A percentile compares a stretch with the other conserved stretches of the same genome.
phyloP scores from a whole-genome alignment of 2,113 vertebrate genomes.

The Saccopteryx leptura region DNA sequence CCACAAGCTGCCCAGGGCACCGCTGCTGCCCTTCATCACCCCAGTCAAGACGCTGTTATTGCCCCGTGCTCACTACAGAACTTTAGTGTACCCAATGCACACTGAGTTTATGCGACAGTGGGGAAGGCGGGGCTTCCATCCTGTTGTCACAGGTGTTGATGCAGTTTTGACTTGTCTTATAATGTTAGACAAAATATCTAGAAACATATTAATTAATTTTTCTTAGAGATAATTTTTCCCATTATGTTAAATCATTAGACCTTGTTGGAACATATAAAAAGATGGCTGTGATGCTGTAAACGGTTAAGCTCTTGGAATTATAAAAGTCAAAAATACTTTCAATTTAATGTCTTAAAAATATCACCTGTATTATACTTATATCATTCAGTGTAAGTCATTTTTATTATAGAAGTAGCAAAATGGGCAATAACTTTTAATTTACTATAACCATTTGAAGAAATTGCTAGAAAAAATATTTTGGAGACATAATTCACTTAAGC shows the following conservation, averaged over 20 bases:
- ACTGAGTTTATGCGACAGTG: neutral
- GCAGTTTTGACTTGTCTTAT: neutral
- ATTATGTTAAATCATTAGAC: neutral
- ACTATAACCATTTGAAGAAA: neutral
- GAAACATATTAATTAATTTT: neutral
- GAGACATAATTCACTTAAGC: neutral
- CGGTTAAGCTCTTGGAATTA: neutral
- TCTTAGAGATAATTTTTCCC: neutral
- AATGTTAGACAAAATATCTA: neutral
- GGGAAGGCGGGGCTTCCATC: neutral
- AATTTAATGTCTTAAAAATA: neutral
- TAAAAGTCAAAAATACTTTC: neutral
- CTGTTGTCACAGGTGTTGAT: neutral
- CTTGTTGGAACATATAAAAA: neutral
- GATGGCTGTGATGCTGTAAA: neutral
- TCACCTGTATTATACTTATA: neutral
- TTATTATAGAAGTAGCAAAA: neutral
- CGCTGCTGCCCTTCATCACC: neutral
- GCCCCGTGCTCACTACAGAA: fast-evolving
- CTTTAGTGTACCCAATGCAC: neutral
- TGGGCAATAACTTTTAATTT: neutral
- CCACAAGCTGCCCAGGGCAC: neutral
- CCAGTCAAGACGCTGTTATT: no score
- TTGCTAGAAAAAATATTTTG: slow-evolving; percentile 15
- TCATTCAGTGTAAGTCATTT: neutral